Base-by-base conservation (phyloP, 1,140 invertebrate species). In the Pteromalus puparum region DNA sequence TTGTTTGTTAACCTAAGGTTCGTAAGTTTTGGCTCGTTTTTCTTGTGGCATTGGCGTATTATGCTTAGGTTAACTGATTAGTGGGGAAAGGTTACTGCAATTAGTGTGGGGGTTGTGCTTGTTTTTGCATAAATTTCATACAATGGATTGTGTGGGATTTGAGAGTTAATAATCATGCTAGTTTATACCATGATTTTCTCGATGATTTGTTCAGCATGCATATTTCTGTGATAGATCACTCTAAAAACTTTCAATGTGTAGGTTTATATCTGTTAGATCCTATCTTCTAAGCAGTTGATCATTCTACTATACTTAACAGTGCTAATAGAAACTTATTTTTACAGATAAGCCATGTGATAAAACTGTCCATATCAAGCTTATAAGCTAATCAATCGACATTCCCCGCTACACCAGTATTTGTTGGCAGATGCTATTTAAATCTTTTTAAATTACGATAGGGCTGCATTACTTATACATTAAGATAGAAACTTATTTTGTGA, bases 271-370 rank as follows among this genome's bases (percentile, higher is more conserved):
- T 48, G 13, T 15, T 48, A 48, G 15, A 48, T 48, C 46, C 46
- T 18, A 15, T 48, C 4, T 13, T 48, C 46, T 46, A 48, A 48
- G 46, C 46, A 48, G 9, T 48, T 48, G 46, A 48, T 15, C 18
- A 1, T 48, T 12, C 13, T 48, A 3, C 13, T 18, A 15, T 13
- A 15, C 2, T 48, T 48, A 48, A 48, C 12, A 4, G 46, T 48
- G 46, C 38, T 48, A 48, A 48, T 18, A 13, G 21, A n/a, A 61
- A 61, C 21, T 84, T 70, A 10, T 5, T 61, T 84, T 79, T 38
- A n/a, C 30, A 84, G 83, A 68, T 80, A 75, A 81, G 34, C 12
- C 10, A 80, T 84, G 77, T 80, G 76, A 84, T 80, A 84, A 15
- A 21, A 78, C 15, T 74, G 26, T 61, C 9, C 7, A 70, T 15